Evolutionary conservation across 2,113 vertebrate genomes (phyloP), one percentile per base, ranked within the genome.

Genomic region (Alligator mississippiensis): DNA sequence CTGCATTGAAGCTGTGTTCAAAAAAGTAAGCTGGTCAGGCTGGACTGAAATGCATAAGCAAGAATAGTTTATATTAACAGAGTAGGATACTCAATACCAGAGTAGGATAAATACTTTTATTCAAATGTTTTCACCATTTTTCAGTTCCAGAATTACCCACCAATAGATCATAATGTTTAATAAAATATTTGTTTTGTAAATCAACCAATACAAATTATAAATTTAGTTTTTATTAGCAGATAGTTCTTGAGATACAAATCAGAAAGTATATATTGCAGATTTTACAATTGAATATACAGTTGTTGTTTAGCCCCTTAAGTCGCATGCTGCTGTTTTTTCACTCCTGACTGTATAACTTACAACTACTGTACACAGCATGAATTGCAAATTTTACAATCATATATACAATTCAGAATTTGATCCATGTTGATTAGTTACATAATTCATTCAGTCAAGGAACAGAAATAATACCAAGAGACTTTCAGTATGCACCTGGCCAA

Each of bases 161-260:
- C 38, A 72, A 74, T 47, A 34, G 12, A 34, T 12, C 21, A 80
- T 47, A 92, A 47, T 64, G 84, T 94, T 70, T 80, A 19, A 38
- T 59, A 47, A 21, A 22, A 28, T 60, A 87, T 82, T 93, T 94
- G 64, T 72, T 83, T 30, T 95, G 61, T 80, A 13, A 92, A 59
- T 47, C 17, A 95, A 58, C 57, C 87, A 92, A 92, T 66, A 93
- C 30, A 70, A 70, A 70, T 70, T 21, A 91, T 64, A 74, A 93
- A 89, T 64, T 55, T 57, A n/a, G 61, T 91, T 90, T 94, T 90
- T 89, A 94, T 61, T 75, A 82, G 30, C 59, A 84, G 89, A n/a
- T 27, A 62, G 25, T 79, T 62, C 21, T 8, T 62, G 6, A 25
- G 61, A 90, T 70, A 70, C 93, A 93, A 92, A 61, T 60, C 77